These are phyloP conservation scores for Gallinago solitaria DNA, from an alignment of 2,797 vertebrate genomes.

Conservation along the genomic window DNA sequence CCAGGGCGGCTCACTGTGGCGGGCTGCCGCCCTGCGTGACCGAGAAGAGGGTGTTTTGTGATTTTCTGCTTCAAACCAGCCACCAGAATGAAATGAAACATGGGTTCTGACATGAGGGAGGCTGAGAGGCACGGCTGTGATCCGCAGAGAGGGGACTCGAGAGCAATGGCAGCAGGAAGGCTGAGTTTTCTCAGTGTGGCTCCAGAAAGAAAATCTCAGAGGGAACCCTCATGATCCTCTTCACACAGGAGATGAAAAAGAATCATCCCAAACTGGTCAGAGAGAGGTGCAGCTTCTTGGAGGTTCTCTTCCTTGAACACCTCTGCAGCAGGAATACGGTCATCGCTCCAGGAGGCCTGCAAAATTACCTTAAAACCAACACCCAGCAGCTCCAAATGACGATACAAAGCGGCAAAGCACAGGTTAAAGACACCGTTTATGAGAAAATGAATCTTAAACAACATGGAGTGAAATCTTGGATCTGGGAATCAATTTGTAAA, in stretches of 20 bases:
- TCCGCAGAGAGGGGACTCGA: neutral
- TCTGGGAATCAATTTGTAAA: neutral
- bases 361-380: neutral
- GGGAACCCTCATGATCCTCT: fast-evolving
- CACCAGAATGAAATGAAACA: neutral
- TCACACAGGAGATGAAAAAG: neutral
- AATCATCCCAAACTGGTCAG: neutral
- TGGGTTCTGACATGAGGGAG: fast-evolving
- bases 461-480: neutral
- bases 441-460: neutral
- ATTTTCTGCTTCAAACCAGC: neutral
- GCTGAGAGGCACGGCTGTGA: neutral
- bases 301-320: neutral
- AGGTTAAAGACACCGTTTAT: neutral
- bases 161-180: neutral
- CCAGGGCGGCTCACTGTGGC: fast-evolving
- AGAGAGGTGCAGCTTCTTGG: neutral
- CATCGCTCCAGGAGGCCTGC: neutral
- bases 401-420: neutral
- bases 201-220: neutral
- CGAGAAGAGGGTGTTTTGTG: neutral
- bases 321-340: neutral
- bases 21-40: neutral
- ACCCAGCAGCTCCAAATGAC: neutral
- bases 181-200: fast-evolving